phyloP scores from a whole-genome alignment of 2,888 invertebrate species.

The Oxystoma pomonae region DNA sequence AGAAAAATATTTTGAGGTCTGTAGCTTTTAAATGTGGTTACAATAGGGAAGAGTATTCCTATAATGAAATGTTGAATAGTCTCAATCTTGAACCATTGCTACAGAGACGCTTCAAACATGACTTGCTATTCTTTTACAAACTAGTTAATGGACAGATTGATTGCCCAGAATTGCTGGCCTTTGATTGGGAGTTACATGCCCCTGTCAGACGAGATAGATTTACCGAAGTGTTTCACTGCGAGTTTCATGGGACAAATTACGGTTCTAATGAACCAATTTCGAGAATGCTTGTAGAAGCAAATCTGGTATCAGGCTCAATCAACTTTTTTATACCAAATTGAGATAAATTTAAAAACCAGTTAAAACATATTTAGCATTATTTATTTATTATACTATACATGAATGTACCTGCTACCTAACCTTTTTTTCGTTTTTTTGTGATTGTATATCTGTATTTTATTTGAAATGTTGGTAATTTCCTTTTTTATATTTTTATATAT shows the following conservation, averaged over 20 bases:
- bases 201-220: not conserved
- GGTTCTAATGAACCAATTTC: not conserved
- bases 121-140: not conserved
- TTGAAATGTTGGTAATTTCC: no score
- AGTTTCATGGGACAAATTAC: not conserved
- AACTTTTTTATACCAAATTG: no score
- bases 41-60: not conserved
- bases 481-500: no score
- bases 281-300: no score
- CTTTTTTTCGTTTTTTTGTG: no score
- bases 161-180: not conserved
- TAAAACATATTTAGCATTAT: no score
- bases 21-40: not conserved
- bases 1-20: not conserved
- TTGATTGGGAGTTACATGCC: not conserved
- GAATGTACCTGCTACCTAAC: no score
- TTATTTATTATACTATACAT: no score
- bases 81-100: not conserved
- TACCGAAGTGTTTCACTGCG: not conserved
- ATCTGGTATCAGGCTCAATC: no score
- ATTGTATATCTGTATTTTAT: no score
- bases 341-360: no score
- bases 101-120: not conserved
- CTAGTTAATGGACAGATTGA: not conserved
- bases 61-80: not conserved